Base-by-base conservation (phyloP, 1,140 invertebrate genomes). In the Cylas formicarius region DNA sequence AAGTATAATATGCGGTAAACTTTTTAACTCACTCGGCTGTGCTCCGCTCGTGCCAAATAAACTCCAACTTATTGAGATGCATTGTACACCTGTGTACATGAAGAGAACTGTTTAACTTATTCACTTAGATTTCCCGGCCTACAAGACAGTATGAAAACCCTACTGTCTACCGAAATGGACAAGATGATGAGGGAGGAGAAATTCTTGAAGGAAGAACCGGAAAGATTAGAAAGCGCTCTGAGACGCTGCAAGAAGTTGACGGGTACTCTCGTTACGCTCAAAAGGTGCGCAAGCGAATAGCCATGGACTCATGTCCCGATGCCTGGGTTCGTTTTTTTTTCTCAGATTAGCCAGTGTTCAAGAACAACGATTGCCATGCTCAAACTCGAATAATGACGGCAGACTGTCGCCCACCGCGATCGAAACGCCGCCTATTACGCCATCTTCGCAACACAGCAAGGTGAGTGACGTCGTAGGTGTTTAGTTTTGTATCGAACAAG, bases 231-330 rank as follows among this genome's bases (percentile, higher is more conserved):
- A 61, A 86, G 81, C 51, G 88, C 90, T 27, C 68, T 97, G 36
- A 80, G 86, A 55, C 76, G 91, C 44, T 97, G 93, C 72, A 97
- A 97, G 71, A 96, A 97, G 65, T 70, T 98, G 9, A 97, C 93
- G 6, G 90, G 91, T 44, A 97, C 92, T 24, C 73, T 98, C 49
- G 92, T 96, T 28, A 97, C 92, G 32, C 71, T 98, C 14, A 97
- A 97, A 79, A 84, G 92, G 93, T 96, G 77, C 17, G 22, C 10
- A 18, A 23, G 2, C 2, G 20, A 28, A 9, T 14, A 20, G 19
- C 6, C 13, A 5, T n/a, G n/a, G n/a, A n/a, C n/a, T n/a, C n/a
- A n/a, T n/a, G n/a, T n/a, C n/a, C n/a, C n/a, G n/a, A n/a, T 16
- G 18, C 43, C 3, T 17, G 28, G 14, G 14, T 27, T 35, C 18